Evolutionary conservation across 2,113 vertebrate species (phyloP).

Genomic region (Colius striatus): DNA sequence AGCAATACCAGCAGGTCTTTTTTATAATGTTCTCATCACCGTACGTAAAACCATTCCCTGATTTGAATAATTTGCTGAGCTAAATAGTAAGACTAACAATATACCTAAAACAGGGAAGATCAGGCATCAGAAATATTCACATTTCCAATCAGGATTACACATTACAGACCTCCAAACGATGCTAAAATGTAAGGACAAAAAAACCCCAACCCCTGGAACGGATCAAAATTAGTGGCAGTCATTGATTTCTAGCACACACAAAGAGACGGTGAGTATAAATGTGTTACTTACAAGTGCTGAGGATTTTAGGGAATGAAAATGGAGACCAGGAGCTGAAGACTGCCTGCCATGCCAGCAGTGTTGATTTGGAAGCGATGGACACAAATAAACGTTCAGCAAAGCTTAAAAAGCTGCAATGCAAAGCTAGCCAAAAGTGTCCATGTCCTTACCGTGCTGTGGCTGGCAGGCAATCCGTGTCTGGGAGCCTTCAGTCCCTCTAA

Average conservation of each 20-base stretch:
- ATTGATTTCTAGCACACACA: conserved; percentile 53
- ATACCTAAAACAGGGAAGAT: background rate
- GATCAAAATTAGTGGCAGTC: conserved; percentile 53
- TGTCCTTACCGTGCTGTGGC: conserved; percentile 76
- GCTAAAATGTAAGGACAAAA: conserved; percentile 33
- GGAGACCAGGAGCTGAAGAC: conserved; percentile 73
- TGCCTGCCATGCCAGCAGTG: conserved; percentile 78
- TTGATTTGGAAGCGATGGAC: conserved; percentile 76
- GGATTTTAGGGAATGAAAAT: conserved; percentile 78
- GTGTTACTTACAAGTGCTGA: conserved; percentile 78
- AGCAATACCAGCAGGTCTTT: conserved; percentile 15
- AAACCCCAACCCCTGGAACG: background rate
- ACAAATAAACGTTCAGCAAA: conserved; percentile 69
- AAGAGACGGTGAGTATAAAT: conserved; percentile 60
- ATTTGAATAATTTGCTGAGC: conserved; percentile 3
- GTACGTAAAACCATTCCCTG: background rate
- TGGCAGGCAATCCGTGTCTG: conserved; percentile 77
- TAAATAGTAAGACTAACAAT: conserved; percentile 5
- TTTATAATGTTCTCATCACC: background rate
- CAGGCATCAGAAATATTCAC: conserved; percentile 29
- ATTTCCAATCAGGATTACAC: conserved; percentile 33
- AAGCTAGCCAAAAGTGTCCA: conserved; percentile 64
- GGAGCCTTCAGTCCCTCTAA: conserved; percentile 72
- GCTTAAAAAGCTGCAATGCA: conserved; percentile 59
- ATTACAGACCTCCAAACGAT: conserved; percentile 11